A percentile compares a stretch with the other conserved stretches of the same genome.
Conservation (phyloP, 2,888 invertebrate genomes). For the Ichneumoninae sp. region DNA sequence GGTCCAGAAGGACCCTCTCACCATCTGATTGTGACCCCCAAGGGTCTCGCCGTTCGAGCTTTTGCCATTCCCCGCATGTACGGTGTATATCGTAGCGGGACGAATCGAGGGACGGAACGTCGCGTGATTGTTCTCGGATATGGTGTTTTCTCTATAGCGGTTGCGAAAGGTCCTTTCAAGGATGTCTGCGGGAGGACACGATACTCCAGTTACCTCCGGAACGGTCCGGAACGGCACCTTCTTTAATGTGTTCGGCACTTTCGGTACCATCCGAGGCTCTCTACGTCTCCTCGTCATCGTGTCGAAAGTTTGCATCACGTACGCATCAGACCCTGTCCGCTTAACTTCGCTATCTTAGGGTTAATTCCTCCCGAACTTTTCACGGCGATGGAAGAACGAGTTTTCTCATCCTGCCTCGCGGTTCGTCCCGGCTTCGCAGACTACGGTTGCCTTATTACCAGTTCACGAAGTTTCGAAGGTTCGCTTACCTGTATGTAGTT, state of each 20-base stretch:
- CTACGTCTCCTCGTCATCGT: neutral
- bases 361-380: conserved; percentile 19
- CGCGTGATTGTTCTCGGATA: conserved; percentile 30
- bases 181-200: conserved; percentile 5
- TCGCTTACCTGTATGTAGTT: conserved; percentile 81
- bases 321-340: neutral
- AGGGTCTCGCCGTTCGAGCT: conserved; percentile 8
- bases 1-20: neutral
- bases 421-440: neutral
- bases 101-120: neutral
- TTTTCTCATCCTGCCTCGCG: conserved; percentile 18
- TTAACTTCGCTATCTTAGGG: neutral
- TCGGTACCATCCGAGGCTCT: neutral
- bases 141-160: neutral
- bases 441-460: neutral
- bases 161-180: neutral
- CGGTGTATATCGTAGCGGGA: neutral
- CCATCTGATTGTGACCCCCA: conserved; percentile 10
- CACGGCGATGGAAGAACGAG: neutral
- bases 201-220: neutral
- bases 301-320: conserved; percentile 17
- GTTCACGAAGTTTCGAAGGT: neutral
- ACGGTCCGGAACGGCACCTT: neutral
- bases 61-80: neutral
- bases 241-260: conserved; percentile 12